Evolutionary conservation across 2,113 vertebrate genomes (phyloP).

Genomic region (Plotosus lineatus): DNA sequence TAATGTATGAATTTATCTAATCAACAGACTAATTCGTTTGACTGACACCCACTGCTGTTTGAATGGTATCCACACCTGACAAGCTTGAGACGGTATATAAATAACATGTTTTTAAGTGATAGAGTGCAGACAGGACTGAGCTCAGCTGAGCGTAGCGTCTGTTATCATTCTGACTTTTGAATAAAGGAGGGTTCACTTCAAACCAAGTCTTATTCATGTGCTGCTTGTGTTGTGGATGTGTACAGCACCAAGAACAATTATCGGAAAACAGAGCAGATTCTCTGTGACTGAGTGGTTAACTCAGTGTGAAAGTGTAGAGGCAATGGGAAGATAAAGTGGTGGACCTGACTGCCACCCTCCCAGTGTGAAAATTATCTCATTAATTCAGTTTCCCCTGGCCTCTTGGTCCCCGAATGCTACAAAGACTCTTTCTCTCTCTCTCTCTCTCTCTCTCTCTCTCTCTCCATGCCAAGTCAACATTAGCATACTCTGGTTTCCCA

Average conservation of each 20-base stretch:
- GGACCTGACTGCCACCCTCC: slow-evolving; percentile 50
- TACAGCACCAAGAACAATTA: slow-evolving; percentile 18
- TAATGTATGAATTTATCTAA: slow-evolving; percentile 10
- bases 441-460: slow-evolving; percentile 39
- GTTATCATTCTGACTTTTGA: not conserved
- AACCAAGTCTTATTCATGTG: slow-evolving; percentile 29
- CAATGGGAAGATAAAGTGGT: slow-evolving; percentile 50
- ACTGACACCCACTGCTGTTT: not conserved
- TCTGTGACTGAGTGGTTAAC: slow-evolving; percentile 39
- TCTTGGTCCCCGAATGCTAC: slow-evolving; percentile 43
- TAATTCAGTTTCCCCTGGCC: slow-evolving; percentile 59
- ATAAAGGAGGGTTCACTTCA: slow-evolving; percentile 9
- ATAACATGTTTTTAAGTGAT: not conserved
- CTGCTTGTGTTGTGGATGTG: slow-evolving; percentile 14
- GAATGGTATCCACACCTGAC: not conserved
- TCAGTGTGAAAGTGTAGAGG: slow-evolving; percentile 43
- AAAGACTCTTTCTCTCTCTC: slow-evolving; percentile 44
- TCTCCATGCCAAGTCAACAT: slow-evolving; percentile 53
- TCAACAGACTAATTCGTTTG: not conserved
- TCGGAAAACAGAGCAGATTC: slow-evolving; percentile 45
- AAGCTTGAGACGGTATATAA: not conserved
- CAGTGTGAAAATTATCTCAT: slow-evolving; percentile 60
- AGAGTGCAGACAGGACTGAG: not conserved
- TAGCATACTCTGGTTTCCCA: slow-evolving; percentile 62
- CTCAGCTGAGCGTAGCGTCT: not conserved